These are phyloP conservation scores for Sebastes dallii DNA, from an alignment of 2,797 vertebrate species.

Conservation along the genomic window DNA sequence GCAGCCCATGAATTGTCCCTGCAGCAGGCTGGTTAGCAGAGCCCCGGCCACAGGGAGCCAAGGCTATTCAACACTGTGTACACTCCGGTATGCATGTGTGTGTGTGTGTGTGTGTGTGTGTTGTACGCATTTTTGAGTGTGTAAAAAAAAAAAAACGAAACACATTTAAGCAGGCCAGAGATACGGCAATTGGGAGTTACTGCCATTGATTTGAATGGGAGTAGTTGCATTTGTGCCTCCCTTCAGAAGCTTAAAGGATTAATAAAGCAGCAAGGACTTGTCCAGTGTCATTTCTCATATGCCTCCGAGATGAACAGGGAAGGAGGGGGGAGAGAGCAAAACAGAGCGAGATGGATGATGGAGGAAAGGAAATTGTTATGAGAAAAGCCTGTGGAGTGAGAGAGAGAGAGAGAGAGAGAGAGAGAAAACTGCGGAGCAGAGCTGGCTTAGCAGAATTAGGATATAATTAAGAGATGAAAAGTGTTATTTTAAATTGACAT, in stretches of 20 bases:
- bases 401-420: background rate
- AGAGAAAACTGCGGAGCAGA: background rate
- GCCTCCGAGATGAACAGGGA: slow-evolving; percentile 59
- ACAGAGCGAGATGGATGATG: slow-evolving; percentile 59
- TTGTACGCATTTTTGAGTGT: slow-evolving; percentile 7
- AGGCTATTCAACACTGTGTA: slow-evolving; percentile 32
- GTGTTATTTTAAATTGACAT: slow-evolving; percentile 39
- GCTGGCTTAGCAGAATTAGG: slow-evolving; percentile 48
- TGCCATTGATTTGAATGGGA: slow-evolving; percentile 70
- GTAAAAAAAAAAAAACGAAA: slow-evolving; percentile 43
- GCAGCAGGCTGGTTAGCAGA: slow-evolving; percentile 63
- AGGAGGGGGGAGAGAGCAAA: slow-evolving; percentile 27
- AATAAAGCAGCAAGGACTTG: slow-evolving; percentile 74
- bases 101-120: background rate
- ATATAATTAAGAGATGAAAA: slow-evolving; percentile 61
- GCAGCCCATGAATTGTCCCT: slow-evolving; percentile 70
- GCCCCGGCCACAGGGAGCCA: slow-evolving; percentile 43
- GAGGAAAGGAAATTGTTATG: slow-evolving; percentile 51
- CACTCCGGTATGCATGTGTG: background rate
- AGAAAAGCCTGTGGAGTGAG: slow-evolving; percentile 38
- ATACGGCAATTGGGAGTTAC: slow-evolving; percentile 61
- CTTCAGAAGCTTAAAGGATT: slow-evolving; percentile 74
- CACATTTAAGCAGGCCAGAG: slow-evolving; percentile 56
- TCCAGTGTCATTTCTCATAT: slow-evolving; percentile 70
- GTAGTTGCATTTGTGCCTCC: slow-evolving; percentile 61